Conservation (phyloP, 2,888 invertebrate genomes). For the Troides helena region DNA sequence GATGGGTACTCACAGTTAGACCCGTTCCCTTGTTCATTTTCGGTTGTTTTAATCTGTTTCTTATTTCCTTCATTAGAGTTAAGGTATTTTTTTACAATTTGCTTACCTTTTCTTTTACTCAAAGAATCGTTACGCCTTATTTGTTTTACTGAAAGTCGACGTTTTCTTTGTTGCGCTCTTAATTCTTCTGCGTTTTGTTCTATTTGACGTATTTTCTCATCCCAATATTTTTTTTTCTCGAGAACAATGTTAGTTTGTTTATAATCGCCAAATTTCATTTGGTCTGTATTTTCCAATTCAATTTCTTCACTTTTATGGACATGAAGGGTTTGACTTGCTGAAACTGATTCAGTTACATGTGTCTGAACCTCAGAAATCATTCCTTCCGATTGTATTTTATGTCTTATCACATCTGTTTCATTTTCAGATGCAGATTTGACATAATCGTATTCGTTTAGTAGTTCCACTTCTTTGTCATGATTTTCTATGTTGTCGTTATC, state of each 20-base stretch:
- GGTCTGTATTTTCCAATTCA: conserved; percentile 37
- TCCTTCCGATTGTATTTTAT: conserved; percentile 59
- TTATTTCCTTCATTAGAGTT: conserved; percentile 46
- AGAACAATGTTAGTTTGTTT: conserved; percentile 61
- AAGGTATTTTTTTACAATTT: conserved; percentile 64
- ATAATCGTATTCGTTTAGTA: conserved; percentile 46
- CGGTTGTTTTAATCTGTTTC: conserved; percentile 37
- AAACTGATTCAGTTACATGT: conserved; percentile 76
- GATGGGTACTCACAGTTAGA: conserved; percentile 32
- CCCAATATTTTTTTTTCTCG: conserved; percentile 76
- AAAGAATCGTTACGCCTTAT: conserved; percentile 67
- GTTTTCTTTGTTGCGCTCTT: conserved; percentile 54
- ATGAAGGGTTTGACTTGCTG: conserved; percentile 75
- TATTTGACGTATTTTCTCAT: conserved; percentile 70
- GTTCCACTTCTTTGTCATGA: conserved; percentile 39
- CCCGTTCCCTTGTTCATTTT: conserved; percentile 29
- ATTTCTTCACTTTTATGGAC: conserved; percentile 37
- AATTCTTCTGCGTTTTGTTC: conserved; percentile 65
- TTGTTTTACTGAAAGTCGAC: conserved; percentile 54
- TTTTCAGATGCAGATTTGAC: conserved; percentile 77
- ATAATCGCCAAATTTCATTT: conserved; percentile 57
- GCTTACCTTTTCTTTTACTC: conserved; percentile 68
- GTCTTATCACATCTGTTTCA: conserved; percentile 76
- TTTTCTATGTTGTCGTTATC: conserved; percentile 42
- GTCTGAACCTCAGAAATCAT: conserved; percentile 79